Evolutionary conservation across 2,888 invertebrate species (phyloP), one percentile per base, ranked within the genome.

Genomic region (Agrotis puta): DNA sequence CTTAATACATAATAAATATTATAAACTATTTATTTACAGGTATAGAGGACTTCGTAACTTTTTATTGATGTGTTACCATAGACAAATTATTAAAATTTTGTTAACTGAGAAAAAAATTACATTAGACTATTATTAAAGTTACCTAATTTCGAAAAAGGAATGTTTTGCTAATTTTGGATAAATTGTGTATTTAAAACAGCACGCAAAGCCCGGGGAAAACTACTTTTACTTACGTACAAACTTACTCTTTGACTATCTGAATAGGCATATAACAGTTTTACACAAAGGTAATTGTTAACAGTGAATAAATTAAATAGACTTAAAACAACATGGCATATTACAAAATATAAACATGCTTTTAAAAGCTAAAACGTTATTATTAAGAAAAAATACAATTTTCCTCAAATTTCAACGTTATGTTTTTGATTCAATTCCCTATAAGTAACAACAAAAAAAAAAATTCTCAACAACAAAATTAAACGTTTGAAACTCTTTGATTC

Each of bases 401-500:
- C n/a, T 51, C 39, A 51, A 64, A 72, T 18, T 13, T 51, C 24
- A 56, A 56, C 27, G n/a, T 20, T 64, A n/a, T 54, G 13, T 50
- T 39, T 43, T 53, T 78, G 54, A 74, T 74, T 64, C 11, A 67
- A 62, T 13, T 33, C 33, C 56, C 33, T 65, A 67, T 39, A n/a
- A n/a, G n/a, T n/a, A 70, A 68, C 45, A 77, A 64, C 50, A 71
- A 66, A 72, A 27, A 3, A 69, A 58, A 54, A 66, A n/a, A n/a
- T n/a, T 68, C 27, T 58, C 50, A 75, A 75, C 54, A 79, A 79
- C 43, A 75, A 63, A 70, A 79, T 51, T 58, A 77, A 68, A 70
- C 39, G 47, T 66, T 66, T 66, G 53, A 69, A 80, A 80, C 57
- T 77, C 80, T 81, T 81, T 81, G 80, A 81, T 81, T 77, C 56